Conservation (phyloP, 2,888 invertebrate genomes). For the Dicranocentrus wangi region DNA sequence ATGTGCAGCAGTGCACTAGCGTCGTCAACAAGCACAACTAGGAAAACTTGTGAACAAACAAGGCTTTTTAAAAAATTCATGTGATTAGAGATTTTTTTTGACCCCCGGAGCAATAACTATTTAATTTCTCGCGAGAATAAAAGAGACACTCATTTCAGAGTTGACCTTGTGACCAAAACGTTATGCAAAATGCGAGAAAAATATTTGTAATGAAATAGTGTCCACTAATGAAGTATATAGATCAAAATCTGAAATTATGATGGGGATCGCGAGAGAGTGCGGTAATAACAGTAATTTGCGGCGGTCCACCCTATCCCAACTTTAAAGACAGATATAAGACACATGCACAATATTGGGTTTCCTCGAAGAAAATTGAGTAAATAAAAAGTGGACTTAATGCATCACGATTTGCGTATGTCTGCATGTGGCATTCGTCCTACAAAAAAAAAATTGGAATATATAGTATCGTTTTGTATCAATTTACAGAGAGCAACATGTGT, state of each 20-base stretch:
- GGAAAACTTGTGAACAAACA: background rate
- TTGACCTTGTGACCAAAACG: slow-evolving; percentile 24
- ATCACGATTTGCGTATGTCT: slow-evolving; percentile 9
- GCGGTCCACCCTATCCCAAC: background rate
- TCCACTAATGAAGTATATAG: slow-evolving; percentile 7
- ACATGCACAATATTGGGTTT: background rate
- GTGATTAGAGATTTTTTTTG: slow-evolving; percentile 1
- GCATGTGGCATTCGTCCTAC: slow-evolving; percentile 27
- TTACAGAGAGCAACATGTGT: too few species aligned
- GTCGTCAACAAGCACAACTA: too few species aligned
- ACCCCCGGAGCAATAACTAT: slow-evolving; percentile 17
- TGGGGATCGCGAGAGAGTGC: background rate
- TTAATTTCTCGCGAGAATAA: background rate
- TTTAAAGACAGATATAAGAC: slow-evolving; percentile 4
- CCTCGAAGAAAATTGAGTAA: background rate
- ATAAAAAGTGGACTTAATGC: slow-evolving; percentile 24
- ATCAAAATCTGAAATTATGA: slow-evolving; percentile 20
- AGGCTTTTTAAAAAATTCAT: slow-evolving; percentile 1
- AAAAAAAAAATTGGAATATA: slow-evolving; percentile 6
- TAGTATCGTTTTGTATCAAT: background rate
- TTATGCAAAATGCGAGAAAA: background rate
- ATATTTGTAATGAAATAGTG: background rate
- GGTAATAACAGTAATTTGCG: slow-evolving; percentile 25
- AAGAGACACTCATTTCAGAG: background rate
- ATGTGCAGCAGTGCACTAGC: too few species aligned